Conservation (phyloP, 2,888 invertebrate species). For the Drosophila cyrtoloma region DNA sequence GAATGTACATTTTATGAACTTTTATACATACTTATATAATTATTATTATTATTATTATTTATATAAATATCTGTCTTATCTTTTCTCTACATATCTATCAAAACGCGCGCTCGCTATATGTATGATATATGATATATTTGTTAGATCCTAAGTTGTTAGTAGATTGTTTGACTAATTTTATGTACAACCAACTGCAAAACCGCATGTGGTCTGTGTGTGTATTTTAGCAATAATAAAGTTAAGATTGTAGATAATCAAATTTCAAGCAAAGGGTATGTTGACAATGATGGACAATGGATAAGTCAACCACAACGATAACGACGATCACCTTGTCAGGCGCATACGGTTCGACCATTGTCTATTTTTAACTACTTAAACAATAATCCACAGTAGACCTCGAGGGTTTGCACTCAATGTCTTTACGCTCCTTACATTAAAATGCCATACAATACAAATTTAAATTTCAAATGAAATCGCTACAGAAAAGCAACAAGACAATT, state of each 20-base stretch:
- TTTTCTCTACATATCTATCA: constrained; percentile 30
- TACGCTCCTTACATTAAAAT: constrained; percentile 9
- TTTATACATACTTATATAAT: constrained; percentile 29
- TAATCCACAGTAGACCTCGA: constrained; percentile 2
- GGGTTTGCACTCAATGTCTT: constrained; percentile 5
- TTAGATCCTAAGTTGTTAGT: constrained; percentile 70
- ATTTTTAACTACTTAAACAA: background rate
- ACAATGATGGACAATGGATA: background rate
- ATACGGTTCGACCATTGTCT: constrained; percentile 24
- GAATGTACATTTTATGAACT: constrained; percentile 35
- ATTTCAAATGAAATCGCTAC: constrained; percentile 49
- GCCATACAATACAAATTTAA: constrained; percentile 31
- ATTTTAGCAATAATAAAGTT: constrained; percentile 56
- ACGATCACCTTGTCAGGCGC: constrained; percentile 50
- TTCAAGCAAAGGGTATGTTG: background rate
- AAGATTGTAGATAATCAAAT: constrained; percentile 54
- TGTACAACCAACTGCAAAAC: constrained; percentile 47
- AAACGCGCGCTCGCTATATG: constrained; percentile 59
- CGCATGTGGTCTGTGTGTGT: constrained; percentile 34
- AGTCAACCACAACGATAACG: background rate
- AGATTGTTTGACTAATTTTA: constrained; percentile 76
- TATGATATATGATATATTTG: constrained; percentile 57
- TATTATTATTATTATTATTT: constrained; percentile 28
- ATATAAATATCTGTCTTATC: constrained; percentile 40
- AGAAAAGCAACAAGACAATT: constrained; percentile 41